phyloP scores from a whole-genome alignment of 2,797 vertebrate genomes.

The Chrosomus eos region DNA sequence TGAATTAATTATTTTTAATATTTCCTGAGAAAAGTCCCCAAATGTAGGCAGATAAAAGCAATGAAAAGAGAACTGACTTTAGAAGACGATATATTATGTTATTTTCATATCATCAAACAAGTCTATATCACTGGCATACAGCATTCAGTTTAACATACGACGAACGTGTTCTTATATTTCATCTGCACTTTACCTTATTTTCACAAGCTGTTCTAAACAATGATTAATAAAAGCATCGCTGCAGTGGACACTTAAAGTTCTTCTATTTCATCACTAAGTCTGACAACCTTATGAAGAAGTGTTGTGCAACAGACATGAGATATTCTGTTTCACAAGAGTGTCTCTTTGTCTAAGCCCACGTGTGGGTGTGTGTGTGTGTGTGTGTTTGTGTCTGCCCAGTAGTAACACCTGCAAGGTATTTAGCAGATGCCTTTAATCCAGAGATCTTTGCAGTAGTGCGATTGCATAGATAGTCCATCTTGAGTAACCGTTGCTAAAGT shows the following conservation, averaged over 20 bases:
- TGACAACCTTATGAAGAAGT: not conserved
- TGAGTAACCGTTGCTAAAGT: not conserved
- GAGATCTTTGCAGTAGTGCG: not conserved
- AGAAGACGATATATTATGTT: not conserved
- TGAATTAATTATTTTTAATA: not conserved
- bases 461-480: not conserved
- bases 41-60: not conserved
- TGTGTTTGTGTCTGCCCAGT: not conserved
- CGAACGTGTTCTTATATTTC: not conserved
- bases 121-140: not conserved
- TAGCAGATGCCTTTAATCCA: not conserved
- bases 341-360: not conserved
- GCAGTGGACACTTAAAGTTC: not conserved
- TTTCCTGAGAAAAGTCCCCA: not conserved
- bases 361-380: not conserved
- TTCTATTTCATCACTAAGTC: not conserved
- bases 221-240: not conserved
- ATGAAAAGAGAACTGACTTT: not conserved
- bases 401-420: conserved; percentile 1
- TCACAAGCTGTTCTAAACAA: not conserved
- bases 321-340: conserved; percentile 5
- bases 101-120: not conserved
- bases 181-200: not conserved
- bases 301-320: conserved; percentile 26
- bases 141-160: too few species aligned